A percentile compares a stretch with the other conserved stretches of the same genome.
These are phyloP conservation scores for Eutrigla gurnardus DNA, from an alignment of 2,797 vertebrate species.

Conservation along the genomic window DNA sequence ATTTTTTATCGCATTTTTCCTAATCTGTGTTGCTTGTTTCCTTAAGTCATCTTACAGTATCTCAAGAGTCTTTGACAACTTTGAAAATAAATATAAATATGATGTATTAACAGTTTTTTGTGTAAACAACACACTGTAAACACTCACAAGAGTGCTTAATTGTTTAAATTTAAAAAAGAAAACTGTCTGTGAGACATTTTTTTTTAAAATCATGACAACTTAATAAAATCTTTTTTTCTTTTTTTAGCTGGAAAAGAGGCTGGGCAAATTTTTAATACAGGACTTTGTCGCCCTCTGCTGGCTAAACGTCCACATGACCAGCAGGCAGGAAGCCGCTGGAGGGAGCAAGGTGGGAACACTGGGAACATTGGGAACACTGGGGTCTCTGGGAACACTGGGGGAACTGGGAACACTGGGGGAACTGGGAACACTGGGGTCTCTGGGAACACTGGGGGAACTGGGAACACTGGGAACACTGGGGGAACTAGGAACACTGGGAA, in stretches of 20 bases:
- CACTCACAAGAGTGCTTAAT: not conserved
- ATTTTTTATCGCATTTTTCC: not conserved
- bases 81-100: not conserved
- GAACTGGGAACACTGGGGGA: no score
- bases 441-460: no score
- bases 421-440: no score
- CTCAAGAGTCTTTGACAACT: not conserved
- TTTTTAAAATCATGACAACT: not conserved
- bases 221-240: not conserved
- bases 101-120: not conserved
- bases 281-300: slow-evolving; percentile 55
- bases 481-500: no score
- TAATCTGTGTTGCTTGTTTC: not conserved
- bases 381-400: no score
- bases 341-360: not conserved
- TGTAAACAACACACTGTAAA: no score
- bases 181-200: not conserved
- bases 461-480: no score
- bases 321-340: not conserved
- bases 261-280: not conserved
- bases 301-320: not conserved
- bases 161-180: not conserved
- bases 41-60: not conserved
- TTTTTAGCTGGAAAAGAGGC: not conserved
- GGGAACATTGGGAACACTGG: no score